A percentile compares a stretch with the other conserved stretches of the same genome.
Conservation (phyloP, 2,797 vertebrate species). For the Alosa sapidissima region DNA sequence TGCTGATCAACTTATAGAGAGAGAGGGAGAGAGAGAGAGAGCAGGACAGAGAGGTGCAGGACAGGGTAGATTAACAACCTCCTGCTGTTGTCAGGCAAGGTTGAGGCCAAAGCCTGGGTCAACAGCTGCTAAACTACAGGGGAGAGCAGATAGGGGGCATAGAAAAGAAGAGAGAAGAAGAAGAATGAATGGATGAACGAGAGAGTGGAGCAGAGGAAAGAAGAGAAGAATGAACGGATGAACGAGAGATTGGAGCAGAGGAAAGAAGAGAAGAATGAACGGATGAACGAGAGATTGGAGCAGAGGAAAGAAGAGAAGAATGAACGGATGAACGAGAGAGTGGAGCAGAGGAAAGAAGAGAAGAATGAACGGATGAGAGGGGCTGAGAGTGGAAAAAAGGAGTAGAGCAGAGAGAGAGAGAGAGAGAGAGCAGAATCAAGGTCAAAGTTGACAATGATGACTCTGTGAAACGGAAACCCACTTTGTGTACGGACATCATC, state of each 20-base stretch:
- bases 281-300: too few relatives aligned
- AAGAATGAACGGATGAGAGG: too few relatives aligned
- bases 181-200: neutral
- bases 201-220: neutral
- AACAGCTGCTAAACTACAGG: constrained; percentile 5
- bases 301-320: neutral
- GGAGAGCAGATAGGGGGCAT: neutral
- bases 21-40: neutral
- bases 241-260: neutral
- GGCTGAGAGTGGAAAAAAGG: neutral
- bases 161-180: neutral
- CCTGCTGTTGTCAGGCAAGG: neutral
- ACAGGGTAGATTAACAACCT: neutral
- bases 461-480: neutral
- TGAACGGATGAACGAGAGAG: too few relatives aligned
- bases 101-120: constrained; percentile 4
- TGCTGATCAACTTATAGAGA: neutral
- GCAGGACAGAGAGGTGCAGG: neutral
- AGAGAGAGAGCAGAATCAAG: neutral
- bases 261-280: too few relatives aligned
- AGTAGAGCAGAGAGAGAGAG: neutral
- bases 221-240: neutral
- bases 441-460: neutral
- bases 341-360: too few relatives aligned
- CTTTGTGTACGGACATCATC: neutral